A percentile compares a stretch with the other conserved stretches of the same genome.
These are phyloP conservation scores for Beris chalybata DNA, from an alignment of 2,888 invertebrate species.

Conservation along the genomic window DNA sequence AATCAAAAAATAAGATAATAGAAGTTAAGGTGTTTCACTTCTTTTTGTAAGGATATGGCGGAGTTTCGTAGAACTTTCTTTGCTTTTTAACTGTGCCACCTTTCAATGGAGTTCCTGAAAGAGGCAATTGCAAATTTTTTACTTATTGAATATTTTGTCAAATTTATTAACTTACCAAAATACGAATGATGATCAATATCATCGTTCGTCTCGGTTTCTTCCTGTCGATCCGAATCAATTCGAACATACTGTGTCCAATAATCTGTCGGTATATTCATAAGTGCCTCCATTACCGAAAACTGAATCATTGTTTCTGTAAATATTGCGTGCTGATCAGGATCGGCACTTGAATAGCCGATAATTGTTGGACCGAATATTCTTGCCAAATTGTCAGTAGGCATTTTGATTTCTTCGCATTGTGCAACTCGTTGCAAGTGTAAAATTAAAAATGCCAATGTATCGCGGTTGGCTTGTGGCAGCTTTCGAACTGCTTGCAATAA, in stretches of 20 bases:
- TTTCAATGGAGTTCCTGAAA: slow-evolving; percentile 50
- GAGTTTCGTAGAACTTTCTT: slow-evolving; percentile 51
- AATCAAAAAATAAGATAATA: neutral
- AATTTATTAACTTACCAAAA: slow-evolving; percentile 27
- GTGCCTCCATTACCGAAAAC: slow-evolving; percentile 68
- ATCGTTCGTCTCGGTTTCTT: slow-evolving; percentile 28
- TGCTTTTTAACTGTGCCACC: slow-evolving; percentile 49
- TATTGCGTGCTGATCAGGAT: slow-evolving; percentile 72
- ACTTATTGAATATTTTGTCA: neutral
- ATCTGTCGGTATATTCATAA: slow-evolving; percentile 71
- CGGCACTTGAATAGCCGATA: slow-evolving; percentile 81
- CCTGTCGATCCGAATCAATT: slow-evolving; percentile 48
- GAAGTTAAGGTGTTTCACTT: slow-evolving; percentile 9
- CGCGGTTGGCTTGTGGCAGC: slow-evolving; percentile 89
- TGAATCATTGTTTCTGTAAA: slow-evolving; percentile 78
- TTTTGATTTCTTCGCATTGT: slow-evolving; percentile 81
- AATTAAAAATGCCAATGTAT: slow-evolving; percentile 90
- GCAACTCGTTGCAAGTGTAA: slow-evolving; percentile 90
- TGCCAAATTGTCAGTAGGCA: slow-evolving; percentile 87
- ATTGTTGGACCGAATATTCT: slow-evolving; percentile 93
- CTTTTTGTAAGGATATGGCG: slow-evolving; percentile 43
- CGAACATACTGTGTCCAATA: slow-evolving; percentile 77
- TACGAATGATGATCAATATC: slow-evolving; percentile 15
- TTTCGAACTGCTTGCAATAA: slow-evolving; percentile 77
- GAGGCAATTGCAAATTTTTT: neutral